Evolutionary conservation across 2,113 vertebrate genomes (phyloP).

Genomic region (Marmota flaviventris): DNA sequence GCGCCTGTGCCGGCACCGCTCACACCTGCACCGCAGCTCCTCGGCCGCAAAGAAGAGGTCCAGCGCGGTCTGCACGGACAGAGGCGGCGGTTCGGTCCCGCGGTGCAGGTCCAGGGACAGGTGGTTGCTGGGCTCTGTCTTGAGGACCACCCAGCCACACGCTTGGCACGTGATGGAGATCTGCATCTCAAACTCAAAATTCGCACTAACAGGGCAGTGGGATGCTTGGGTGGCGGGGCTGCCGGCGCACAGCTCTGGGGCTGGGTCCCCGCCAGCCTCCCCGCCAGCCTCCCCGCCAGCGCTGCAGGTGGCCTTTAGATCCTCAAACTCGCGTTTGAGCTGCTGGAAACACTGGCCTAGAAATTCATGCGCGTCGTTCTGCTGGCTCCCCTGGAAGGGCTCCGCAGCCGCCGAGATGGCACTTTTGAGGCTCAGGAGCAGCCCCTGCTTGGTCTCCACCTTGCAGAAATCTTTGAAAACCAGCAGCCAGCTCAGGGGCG

Average conservation of each 20-base stretch:
- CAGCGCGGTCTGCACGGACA: neutral
- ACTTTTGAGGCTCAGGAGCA: conserved; percentile 94
- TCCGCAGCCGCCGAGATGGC: conserved; percentile 95
- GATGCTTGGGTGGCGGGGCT: conserved; percentile 88
- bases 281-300: conserved; percentile 79
- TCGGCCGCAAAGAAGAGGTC: neutral
- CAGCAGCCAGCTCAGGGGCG: conserved; percentile 94
- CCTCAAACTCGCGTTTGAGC: conserved; percentile 95
- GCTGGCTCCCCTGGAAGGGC: conserved; percentile 95
- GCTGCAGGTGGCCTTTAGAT: conserved; percentile 93
- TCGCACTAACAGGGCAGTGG: conserved; percentile 93
- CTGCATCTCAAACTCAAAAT: conserved; percentile 96
- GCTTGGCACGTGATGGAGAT: conserved; percentile 94
- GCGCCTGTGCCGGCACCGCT: neutral
- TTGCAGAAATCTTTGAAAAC: conserved; percentile 94
- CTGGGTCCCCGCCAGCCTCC: conserved; percentile 39
- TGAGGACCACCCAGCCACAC: neutral
- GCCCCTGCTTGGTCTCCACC: conserved; percentile 93
- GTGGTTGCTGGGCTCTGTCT: neutral
- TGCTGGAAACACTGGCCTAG: conserved; percentile 96
- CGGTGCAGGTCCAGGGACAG: conserved; percentile 5
- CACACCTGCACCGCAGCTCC: neutral
- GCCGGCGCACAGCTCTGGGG: conserved; percentile 58
- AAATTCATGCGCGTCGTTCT: conserved; percentile 97
- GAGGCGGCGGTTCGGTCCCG: rapidly evolving